Conservation (phyloP, 2,888 invertebrate species). For the Galeopsomyia nigrocyanea region DNA sequence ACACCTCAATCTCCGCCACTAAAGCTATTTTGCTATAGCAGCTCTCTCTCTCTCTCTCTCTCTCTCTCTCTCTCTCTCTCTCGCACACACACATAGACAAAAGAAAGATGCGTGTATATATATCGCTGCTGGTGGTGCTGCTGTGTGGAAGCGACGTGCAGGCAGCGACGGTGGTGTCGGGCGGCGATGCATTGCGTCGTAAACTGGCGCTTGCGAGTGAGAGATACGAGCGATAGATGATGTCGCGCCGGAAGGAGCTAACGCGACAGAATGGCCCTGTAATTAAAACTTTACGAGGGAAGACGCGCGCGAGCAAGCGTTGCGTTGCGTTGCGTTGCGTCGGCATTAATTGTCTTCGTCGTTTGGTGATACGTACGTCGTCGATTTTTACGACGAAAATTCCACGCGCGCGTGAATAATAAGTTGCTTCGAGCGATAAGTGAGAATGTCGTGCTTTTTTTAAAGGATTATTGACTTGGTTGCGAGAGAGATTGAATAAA, state of each 20-base stretch:
- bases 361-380: neutral
- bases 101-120: too few relatives aligned
- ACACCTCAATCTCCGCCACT: too few relatives aligned
- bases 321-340: too few relatives aligned
- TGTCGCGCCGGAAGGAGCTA: constrained; percentile 4
- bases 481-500: too few relatives aligned
- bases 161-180: too few relatives aligned
- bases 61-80: neutral
- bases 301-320: constrained; percentile 11
- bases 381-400: constrained; percentile 32
- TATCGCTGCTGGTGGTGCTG: too few relatives aligned
- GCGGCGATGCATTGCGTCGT: neutral
- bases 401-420: constrained; percentile 24
- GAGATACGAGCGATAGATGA: constrained; percentile 17
- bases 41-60: neutral
- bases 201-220: too few relatives aligned
- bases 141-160: too few relatives aligned
- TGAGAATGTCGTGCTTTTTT: too few relatives aligned
- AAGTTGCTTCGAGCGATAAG: too few relatives aligned
- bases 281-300: constrained; percentile 43
- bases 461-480: too few relatives aligned
- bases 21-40: too few relatives aligned
- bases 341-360: constrained; percentile 21
- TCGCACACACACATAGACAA: neutral
- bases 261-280: constrained; percentile 23